Evolutionary conservation across 2,113 vertebrate genomes (phyloP).

Genomic region (Vimba vimba): DNA sequence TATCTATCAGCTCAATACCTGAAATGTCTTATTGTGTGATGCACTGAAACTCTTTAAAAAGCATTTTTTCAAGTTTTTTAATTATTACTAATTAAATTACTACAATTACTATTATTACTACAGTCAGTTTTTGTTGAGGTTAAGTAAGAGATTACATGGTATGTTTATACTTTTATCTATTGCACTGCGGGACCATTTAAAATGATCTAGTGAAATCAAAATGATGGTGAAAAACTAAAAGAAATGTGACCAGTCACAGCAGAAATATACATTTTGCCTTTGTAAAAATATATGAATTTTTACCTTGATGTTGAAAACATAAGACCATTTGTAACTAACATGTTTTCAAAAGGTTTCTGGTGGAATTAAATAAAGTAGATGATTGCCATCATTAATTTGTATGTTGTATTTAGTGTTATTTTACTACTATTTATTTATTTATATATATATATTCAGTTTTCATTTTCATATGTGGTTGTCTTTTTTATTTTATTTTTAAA

Average conservation of each 20-base stretch:
- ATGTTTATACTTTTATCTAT: background rate
- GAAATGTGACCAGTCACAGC: background rate
- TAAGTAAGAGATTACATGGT: background rate
- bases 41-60: no score
- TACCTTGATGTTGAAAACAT: background rate
- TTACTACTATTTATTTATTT: no score
- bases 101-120: no score
- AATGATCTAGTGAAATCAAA: background rate
- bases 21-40: no score
- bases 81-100: no score
- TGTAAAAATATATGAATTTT: background rate
- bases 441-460: background rate
- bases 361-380: no score
- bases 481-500: background rate
- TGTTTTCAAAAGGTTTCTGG: background rate
- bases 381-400: background rate
- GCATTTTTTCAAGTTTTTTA: no score
- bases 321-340: background rate
- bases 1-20: no score
- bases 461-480: background rate
- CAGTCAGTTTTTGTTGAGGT: no score
- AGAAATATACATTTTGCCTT: background rate
- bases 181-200: background rate
- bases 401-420: background rate
- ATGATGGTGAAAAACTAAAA: background rate